Evolutionary conservation across 2,888 invertebrate genomes (phyloP), one percentile per base, ranked within the genome.

Genomic region (Hirtodrosophila trivittata): DNA sequence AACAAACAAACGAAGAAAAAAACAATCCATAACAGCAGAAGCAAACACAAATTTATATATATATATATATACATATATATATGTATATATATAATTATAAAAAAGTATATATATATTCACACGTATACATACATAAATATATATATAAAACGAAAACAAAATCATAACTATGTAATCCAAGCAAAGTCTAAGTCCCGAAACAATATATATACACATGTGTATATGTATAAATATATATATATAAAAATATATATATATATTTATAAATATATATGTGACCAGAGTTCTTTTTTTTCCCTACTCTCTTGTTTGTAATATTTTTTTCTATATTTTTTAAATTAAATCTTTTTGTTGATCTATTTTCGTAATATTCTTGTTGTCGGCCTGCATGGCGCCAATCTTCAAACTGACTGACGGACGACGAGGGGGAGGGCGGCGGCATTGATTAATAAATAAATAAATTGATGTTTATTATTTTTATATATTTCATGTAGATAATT

Each of bases 301-400:
- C n/a, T n/a, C n/a, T n/a, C 25, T 57, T 57, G 28, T 32, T 50
- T 59, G 66, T 66, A 71, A 30, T 25, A 26, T 32, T 59, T 25
- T 21, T 68, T 38, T 65, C 45, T 50, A 32, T 47, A 42, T 62
- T 35, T 63, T 39, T 42, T 18, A 25, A 60, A 60, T 69, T 57
- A 43, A 63, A 64, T 9, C 37, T 46, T 56, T 69, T 69, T 66
- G 71, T 69, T 71, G 42, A 66, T 18, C 37, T 51, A 65, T 47
- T 71, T 71, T 66, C 41, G 46, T 43, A 60, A 33, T n/a, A 30
- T 51, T 63, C 38, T 64, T 70, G 52, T 51, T 67, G 49, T 51
- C 67, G 70, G 38, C 42, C 38, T 45, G 18, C 28, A 51, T 51
- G 18, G 1, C 16, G 8, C 9, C 7, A 12, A 18, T 46, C 8